Conservation (phyloP, 2,888 invertebrate genomes). For the Thymelicus lineola region DNA sequence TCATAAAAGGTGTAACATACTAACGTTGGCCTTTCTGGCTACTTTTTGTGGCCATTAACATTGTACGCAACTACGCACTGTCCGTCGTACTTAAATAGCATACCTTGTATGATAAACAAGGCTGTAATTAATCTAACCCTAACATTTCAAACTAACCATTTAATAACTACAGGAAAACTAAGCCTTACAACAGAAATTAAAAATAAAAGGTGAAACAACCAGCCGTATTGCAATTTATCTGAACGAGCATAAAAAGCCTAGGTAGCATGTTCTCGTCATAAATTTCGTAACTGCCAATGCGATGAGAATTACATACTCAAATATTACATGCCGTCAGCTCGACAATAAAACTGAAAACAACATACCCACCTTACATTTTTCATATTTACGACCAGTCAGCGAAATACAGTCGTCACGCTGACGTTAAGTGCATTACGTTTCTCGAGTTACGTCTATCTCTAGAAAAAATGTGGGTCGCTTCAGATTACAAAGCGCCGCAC, state of each 20-base stretch:
- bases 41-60: conserved; percentile 43
- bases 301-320: conserved; percentile 27
- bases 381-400: conserved; percentile 20
- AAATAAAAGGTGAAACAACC: conserved; percentile 3
- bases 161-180: not conserved
- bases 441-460: conserved; percentile 70
- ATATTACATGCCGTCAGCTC: conserved; percentile 24
- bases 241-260: conserved; percentile 25
- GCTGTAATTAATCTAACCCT: conserved; percentile 29
- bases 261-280: conserved; percentile 29
- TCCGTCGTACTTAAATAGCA: conserved; percentile 9
- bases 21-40: conserved; percentile 40
- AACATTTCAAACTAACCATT: conserved; percentile 15
- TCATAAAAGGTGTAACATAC: conserved; percentile 20
- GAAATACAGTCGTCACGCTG: conserved; percentile 1
- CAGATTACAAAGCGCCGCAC: conserved; percentile 72
- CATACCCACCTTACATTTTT: conserved; percentile 24
- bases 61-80: conserved; percentile 21
- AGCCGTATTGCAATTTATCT: conserved; percentile 19
- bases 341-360: conserved; percentile 31
- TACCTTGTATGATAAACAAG: conserved; percentile 29
- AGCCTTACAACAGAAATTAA: not conserved
- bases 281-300: conserved; percentile 31
- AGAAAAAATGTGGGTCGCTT: conserved; percentile 75
- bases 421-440: conserved; percentile 51